Percentiles rank a stretch among this genome's conserved stretches.
phyloP scores from a whole-genome alignment of 2,113 vertebrate species.

The Daboia siamensis region DNA sequence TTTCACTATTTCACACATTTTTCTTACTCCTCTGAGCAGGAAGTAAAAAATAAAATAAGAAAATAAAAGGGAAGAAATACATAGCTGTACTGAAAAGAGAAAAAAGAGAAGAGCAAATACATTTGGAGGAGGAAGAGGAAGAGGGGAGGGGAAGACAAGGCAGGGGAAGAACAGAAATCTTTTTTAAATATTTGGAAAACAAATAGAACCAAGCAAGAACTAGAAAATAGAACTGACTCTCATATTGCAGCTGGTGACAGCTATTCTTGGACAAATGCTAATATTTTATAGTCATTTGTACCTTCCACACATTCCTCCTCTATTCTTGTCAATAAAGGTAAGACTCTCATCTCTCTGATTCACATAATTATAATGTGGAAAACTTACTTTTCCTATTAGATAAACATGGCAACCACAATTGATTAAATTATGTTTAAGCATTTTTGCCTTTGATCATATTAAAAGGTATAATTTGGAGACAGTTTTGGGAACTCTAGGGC shows the following conservation, averaged over 20 bases:
- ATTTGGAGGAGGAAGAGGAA: not conserved
- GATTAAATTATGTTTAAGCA: not conserved
- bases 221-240: not conserved
- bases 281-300: no score
- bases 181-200: not conserved
- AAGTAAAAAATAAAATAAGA: not conserved
- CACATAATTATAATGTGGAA: no score
- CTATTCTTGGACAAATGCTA: not conserved
- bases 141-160: not conserved
- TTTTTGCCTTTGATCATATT: not conserved
- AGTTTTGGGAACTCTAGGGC: not conserved
- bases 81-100: not conserved
- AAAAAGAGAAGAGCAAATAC: not conserved
- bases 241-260: not conserved
- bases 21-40: not conserved
- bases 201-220: not conserved
- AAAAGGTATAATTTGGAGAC: not conserved
- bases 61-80: not conserved
- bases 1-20: not conserved
- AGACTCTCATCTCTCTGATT: no score
- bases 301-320: no score
- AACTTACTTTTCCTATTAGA: not conserved
- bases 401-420: not conserved
- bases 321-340: no score
- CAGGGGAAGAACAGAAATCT: not conserved